Percentiles rank a stretch among this genome's conserved stretches.
Conservation (phyloP, 2,888 invertebrate genomes). For the Athrips mouffetella region DNA sequence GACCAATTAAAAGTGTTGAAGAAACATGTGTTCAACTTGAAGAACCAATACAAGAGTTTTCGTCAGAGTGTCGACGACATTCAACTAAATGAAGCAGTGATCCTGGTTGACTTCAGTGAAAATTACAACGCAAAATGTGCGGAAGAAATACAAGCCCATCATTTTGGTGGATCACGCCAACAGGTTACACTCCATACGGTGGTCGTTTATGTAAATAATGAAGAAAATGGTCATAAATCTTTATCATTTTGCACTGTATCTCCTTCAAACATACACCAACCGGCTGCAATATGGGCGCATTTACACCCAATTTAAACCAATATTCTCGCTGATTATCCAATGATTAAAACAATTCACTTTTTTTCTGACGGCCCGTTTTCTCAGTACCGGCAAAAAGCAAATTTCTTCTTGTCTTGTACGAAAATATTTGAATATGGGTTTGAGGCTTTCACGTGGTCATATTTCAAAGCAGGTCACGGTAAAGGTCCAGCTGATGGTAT, state of each 20-base stretch:
- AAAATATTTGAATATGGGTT: slow-evolving; percentile 25
- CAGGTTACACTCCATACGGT: slow-evolving; percentile 45
- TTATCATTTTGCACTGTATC: slow-evolving; percentile 37
- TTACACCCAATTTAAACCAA: slow-evolving; percentile 32
- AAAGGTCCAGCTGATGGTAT: slow-evolving; percentile 11
- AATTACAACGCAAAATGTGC: slow-evolving; percentile 32
- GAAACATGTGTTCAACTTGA: slow-evolving; percentile 24
- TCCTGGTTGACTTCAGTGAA: slow-evolving; percentile 37
- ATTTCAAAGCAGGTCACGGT: slow-evolving; percentile 21
- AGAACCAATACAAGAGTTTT: slow-evolving; percentile 20
- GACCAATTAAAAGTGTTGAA: slow-evolving; percentile 18
- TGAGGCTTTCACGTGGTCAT: slow-evolving; percentile 18
- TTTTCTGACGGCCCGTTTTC: slow-evolving; percentile 41
- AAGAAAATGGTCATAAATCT: slow-evolving; percentile 13
- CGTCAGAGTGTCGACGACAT: slow-evolving; percentile 19
- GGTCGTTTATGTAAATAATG: slow-evolving; percentile 32
- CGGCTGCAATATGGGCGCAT: slow-evolving; percentile 49
- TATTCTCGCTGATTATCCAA: slow-evolving; percentile 16
- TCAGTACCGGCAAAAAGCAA: slow-evolving; percentile 31
- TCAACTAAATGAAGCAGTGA: slow-evolving; percentile 17
- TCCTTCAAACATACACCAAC: slow-evolving; percentile 36
- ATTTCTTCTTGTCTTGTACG: slow-evolving; percentile 35
- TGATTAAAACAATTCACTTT: slow-evolving; percentile 33
- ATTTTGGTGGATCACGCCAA: slow-evolving; percentile 40
- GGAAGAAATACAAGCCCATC: slow-evolving; percentile 40